Evolutionary conservation across 2,888 invertebrate genomes (phyloP).

Genomic region (Phortica magna): DNA sequence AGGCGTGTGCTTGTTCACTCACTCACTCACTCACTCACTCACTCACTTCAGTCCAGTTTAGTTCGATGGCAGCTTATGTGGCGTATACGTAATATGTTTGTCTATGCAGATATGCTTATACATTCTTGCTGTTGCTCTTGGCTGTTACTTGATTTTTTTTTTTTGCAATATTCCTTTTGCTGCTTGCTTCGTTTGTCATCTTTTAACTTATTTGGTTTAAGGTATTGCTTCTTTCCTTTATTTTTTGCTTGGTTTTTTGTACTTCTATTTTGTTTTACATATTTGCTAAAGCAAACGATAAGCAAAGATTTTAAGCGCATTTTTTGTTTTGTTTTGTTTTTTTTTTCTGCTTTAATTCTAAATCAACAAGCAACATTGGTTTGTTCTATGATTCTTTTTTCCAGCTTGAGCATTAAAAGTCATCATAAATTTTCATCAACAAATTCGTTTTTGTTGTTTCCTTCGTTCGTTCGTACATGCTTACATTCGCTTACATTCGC

Average conservation of each 20-base stretch:
- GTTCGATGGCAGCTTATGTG: conserved; percentile 53
- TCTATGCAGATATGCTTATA: conserved; percentile 52
- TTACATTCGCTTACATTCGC: neutral
- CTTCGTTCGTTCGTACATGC: neutral
- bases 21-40: conserved; percentile 1
- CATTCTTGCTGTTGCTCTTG: conserved; percentile 38
- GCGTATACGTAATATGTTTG: conserved; percentile 71
- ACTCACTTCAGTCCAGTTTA: conserved; percentile 9
- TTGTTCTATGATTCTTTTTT: neutral
- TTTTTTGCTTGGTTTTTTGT: neutral
- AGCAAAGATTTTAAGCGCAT: conserved; percentile 69
- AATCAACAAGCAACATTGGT: conserved; percentile 44
- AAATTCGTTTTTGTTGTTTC: neutral
- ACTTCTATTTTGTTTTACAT: neutral
- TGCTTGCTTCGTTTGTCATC: conserved; percentile 9
- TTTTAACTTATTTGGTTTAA: conserved; percentile 31
- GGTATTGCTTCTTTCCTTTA: neutral
- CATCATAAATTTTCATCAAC: conserved; percentile 33
- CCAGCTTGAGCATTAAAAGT: conserved; percentile 7
- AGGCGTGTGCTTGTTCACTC: neutral
- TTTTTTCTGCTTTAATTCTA: conserved; percentile 38
- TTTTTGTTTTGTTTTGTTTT: conserved; percentile 38
- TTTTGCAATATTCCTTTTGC: neutral
- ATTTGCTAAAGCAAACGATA: conserved; percentile 57
- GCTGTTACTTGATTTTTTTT: neutral